These are phyloP conservation scores for Neodiprion lecontei DNA, from an alignment of 1,140 invertebrate genomes.

Conservation along the genomic window DNA sequence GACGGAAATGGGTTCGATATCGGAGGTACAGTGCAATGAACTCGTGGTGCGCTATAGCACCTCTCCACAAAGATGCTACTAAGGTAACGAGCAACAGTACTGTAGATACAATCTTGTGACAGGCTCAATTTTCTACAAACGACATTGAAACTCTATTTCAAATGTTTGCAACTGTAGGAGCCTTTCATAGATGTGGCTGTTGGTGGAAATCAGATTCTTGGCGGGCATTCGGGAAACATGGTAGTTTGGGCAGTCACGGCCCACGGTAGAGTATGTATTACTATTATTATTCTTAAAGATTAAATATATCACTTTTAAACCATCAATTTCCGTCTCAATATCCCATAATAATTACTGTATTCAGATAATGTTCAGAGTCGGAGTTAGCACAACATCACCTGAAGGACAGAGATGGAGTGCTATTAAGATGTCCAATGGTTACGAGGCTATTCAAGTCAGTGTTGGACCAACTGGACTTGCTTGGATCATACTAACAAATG, in stretches of 20 bases:
- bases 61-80: slow-evolving; percentile 86
- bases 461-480: slow-evolving; percentile 84
- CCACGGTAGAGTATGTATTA: slow-evolving; percentile 76
- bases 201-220: slow-evolving; percentile 82
- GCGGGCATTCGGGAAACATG: slow-evolving; percentile 74
- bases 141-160: not conserved
- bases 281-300: not conserved
- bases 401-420: slow-evolving; percentile 85
- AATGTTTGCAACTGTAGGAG: slow-evolving; percentile 60
- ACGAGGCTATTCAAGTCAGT: slow-evolving; percentile 84
- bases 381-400: slow-evolving; percentile 79
- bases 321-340: not conserved
- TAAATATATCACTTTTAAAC: slow-evolving; percentile 25
- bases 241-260: slow-evolving; percentile 92
- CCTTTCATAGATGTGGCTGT: slow-evolving; percentile 85
- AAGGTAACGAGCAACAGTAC: slow-evolving; percentile 59
- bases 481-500: slow-evolving; percentile 85
- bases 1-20: slow-evolving; percentile 88
- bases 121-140: not conserved
- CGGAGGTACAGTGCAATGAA: slow-evolving; percentile 87
- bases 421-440: slow-evolving; percentile 74
- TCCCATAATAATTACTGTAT: slow-evolving; percentile 11
- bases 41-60: slow-evolving; percentile 89
- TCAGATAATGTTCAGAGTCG: slow-evolving; percentile 83
- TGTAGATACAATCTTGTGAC: slow-evolving; percentile 3